Evolutionary conservation across 2,113 vertebrate genomes (phyloP).

Genomic region (Oreochromis tanganicae): DNA sequence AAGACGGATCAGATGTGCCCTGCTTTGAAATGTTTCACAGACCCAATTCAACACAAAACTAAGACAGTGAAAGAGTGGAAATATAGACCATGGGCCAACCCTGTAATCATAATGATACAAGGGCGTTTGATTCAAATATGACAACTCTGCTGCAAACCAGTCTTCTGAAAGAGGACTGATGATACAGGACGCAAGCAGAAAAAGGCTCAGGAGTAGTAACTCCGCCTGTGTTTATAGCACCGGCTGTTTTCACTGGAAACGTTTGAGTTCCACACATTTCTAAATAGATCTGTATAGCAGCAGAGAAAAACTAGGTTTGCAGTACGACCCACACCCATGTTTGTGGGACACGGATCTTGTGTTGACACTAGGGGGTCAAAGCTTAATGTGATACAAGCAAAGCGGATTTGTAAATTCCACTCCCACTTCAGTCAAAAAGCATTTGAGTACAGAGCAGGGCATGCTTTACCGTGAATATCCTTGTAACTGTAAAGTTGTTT

Average conservation of each 20-base stretch:
- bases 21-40: conserved; percentile 23
- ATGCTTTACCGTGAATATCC: fast-evolving
- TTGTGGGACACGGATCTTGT: neutral
- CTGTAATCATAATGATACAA: conserved; percentile 31
- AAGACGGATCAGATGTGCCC: neutral
- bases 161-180: neutral
- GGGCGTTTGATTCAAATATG: conserved; percentile 17
- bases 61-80: neutral
- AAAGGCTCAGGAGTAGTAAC: neutral
- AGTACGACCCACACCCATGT: neutral
- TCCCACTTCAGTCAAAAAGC: neutral
- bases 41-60: neutral
- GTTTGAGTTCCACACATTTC: neutral
- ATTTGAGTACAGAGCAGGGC: neutral
- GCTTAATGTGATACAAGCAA: neutral
- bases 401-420: neutral
- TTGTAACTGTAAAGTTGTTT: neutral
- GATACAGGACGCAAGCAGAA: neutral
- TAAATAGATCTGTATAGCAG: neutral
- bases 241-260: neutral
- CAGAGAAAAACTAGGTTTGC: neutral
- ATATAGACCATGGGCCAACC: neutral
- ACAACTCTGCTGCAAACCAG: neutral
- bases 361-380: neutral
- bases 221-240: conserved; percentile 1